Percentiles rank a stretch among this genome's conserved stretches.
Evolutionary conservation across 2,888 invertebrate species (phyloP).

Genomic region (Epistrophella euchroma): DNA sequence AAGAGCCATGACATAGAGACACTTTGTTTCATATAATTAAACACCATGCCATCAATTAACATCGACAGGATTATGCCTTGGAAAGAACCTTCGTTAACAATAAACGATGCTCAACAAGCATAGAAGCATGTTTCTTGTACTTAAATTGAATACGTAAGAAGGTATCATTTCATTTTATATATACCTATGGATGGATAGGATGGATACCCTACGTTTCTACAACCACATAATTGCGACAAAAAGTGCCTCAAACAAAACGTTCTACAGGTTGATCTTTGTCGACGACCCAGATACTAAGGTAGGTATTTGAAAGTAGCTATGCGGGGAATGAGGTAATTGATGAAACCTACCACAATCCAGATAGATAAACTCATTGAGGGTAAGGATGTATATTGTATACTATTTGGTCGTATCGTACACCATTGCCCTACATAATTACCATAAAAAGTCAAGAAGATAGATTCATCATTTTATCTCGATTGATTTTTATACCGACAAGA

Average conservation of each 20-base stretch:
- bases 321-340: neutral
- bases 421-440: neutral
- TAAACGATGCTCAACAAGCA: conserved; percentile 49
- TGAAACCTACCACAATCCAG: neutral
- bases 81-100: conserved; percentile 22
- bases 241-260: conserved; percentile 27
- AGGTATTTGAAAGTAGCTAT: conserved; percentile 9
- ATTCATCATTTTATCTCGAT: neutral
- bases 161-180: conserved; percentile 11
- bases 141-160: conserved; percentile 50
- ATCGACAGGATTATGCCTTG: conserved; percentile 37
- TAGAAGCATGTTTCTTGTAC: conserved; percentile 41
- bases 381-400: neutral
- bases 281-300: conserved; percentile 9
- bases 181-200: no score
- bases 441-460: neutral
- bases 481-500: neutral
- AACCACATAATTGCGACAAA: conserved; percentile 27
- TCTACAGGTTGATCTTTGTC: conserved; percentile 56
- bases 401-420: neutral
- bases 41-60: conserved; percentile 59
- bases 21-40: conserved; percentile 19
- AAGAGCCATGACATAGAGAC: conserved; percentile 16
- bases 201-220: neutral
- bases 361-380: conserved; percentile 1